Conservation (phyloP, 2,113 vertebrate genomes). For the Ursus arctos region DNA sequence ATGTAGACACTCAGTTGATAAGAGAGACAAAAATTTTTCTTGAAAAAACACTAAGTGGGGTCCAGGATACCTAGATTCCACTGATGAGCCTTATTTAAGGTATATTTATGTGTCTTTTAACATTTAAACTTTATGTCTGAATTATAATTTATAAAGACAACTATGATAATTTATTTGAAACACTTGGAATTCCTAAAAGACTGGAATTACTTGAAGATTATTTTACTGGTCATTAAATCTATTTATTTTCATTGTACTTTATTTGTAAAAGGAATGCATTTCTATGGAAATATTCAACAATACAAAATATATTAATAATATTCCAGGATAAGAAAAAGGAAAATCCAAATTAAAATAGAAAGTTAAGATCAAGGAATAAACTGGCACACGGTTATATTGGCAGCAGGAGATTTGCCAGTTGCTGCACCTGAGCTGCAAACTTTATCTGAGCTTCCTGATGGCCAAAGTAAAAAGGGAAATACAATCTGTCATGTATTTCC, state of each 20-base stretch:
- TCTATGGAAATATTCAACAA: neutral
- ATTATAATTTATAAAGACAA: neutral
- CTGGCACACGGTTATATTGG: neutral
- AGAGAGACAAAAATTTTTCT: neutral
- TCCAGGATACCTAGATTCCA: neutral
- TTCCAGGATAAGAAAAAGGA: neutral
- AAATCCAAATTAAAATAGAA: slow-evolving; percentile 31
- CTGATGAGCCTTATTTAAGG: neutral
- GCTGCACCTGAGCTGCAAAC: neutral
- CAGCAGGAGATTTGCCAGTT: neutral
- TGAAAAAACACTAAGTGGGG: neutral
- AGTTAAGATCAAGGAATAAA: neutral
- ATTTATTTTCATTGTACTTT: neutral
- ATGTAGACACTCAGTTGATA: neutral
- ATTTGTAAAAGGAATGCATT: neutral
- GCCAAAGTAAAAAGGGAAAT: neutral
- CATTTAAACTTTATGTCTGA: neutral
- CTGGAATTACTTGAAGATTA: neutral
- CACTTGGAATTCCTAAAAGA: neutral
- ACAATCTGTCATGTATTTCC: neutral
- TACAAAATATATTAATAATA: neutral
- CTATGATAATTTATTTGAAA: slow-evolving; percentile 6
- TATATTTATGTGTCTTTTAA: neutral
- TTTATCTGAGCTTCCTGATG: neutral
- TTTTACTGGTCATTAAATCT: slow-evolving; percentile 5